Conservation (phyloP, 2,888 invertebrate genomes). For the Strigamia maritima region DNA sequence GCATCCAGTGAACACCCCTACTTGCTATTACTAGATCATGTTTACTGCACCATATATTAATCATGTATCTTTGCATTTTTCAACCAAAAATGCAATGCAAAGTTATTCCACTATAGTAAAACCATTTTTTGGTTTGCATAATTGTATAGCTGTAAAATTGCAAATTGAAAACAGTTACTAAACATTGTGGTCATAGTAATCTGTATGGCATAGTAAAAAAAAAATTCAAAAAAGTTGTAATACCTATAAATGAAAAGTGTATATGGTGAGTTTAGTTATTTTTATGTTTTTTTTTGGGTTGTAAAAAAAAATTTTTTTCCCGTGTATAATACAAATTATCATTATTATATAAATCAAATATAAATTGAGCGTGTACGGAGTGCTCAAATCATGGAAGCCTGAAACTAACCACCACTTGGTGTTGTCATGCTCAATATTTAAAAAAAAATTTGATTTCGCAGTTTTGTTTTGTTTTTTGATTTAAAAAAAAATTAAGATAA, state of each 20-base stretch:
- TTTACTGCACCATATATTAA: neutral
- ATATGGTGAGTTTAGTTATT: neutral
- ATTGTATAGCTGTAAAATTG: neutral
- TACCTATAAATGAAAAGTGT: neutral
- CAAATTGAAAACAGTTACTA: neutral
- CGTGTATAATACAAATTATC: neutral
- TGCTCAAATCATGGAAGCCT: constrained; percentile 4
- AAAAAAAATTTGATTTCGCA: neutral
- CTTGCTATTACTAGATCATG: neutral
- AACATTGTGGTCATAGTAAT: neutral
- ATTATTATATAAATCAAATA: neutral
- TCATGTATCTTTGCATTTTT: neutral
- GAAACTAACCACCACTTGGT: neutral
- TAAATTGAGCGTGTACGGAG: neutral
- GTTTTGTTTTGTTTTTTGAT: neutral
- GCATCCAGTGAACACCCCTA: constrained; percentile 4
- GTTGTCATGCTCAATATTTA: neutral
- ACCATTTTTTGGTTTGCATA: neutral
- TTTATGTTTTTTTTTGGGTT: no score
- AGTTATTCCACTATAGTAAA: no score
- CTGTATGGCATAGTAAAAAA: constrained; percentile 4
- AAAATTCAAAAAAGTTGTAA: neutral
- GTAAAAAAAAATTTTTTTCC: neutral
- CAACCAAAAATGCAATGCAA: no score
- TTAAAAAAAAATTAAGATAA: neutral